Evolutionary conservation across 1,140 invertebrate genomes (phyloP).

Genomic region (Bombus affinis): DNA sequence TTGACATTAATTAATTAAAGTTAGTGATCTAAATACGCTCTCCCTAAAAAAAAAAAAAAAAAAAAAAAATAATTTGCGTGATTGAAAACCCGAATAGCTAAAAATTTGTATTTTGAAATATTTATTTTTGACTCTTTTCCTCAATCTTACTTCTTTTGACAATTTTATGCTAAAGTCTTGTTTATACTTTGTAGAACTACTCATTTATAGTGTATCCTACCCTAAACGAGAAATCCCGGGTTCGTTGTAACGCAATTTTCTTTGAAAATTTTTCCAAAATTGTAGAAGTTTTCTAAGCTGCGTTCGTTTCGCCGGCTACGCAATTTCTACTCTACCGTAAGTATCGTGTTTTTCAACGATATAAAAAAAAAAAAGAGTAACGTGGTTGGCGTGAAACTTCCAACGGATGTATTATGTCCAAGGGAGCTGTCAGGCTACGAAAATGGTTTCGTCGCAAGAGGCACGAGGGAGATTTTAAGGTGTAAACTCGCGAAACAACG

Average conservation of each 20-base stretch:
- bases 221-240: not conserved
- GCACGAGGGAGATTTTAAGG: constrained; percentile 28
- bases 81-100: too few species aligned
- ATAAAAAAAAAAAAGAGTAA: not conserved
- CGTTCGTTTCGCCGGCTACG: not conserved
- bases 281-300: not conserved
- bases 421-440: constrained; percentile 14
- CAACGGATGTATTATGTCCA: constrained; percentile 24
- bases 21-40: too few species aligned
- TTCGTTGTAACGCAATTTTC: not conserved
- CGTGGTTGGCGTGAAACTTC: not conserved
- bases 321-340: constrained; percentile 11
- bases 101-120: not conserved
- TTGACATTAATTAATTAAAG: too few species aligned
- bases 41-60: too few species aligned
- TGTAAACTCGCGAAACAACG: constrained; percentile 11
- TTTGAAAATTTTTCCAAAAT: not conserved
- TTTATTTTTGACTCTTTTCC: not conserved
- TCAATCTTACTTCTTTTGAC: not conserved
- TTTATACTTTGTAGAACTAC: not conserved
- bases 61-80: too few species aligned
- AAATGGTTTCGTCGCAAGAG: constrained; percentile 20
- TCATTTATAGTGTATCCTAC: too few species aligned
- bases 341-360: not conserved
- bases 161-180: not conserved